A percentile compares a stretch with the other conserved stretches of the same genome.
These are phyloP conservation scores for Heliconius charithonia DNA, from an alignment of 2,888 invertebrate species.

Conservation along the genomic window DNA sequence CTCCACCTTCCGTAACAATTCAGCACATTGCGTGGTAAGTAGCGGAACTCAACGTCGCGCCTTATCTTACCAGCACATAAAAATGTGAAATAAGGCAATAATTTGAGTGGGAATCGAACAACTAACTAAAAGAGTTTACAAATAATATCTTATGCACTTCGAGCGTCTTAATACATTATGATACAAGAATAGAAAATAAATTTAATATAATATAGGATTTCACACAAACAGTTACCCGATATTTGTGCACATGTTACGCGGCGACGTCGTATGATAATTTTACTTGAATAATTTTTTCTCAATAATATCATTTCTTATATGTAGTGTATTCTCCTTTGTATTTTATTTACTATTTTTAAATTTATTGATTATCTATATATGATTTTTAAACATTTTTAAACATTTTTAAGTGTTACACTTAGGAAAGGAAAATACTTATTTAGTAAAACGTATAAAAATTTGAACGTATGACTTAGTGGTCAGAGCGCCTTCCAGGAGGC, in stretches of 20 bases:
- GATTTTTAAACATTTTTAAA: too few relatives aligned
- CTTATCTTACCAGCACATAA: background rate
- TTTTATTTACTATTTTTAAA: background rate
- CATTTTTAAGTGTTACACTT: too few relatives aligned
- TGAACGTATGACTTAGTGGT: too few relatives aligned
- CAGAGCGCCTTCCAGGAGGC: too few relatives aligned
- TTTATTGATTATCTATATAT: too few relatives aligned
- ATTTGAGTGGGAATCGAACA: too few relatives aligned
- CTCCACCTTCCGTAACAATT: background rate
- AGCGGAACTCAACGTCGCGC: background rate
- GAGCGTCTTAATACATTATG: background rate
- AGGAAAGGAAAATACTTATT: too few relatives aligned
- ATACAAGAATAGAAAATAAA: background rate
- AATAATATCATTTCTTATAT: background rate
- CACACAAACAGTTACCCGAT: background rate
- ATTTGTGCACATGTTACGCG: conserved; percentile 17
- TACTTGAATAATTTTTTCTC: background rate
- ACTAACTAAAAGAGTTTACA: too few relatives aligned
- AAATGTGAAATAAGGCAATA: background rate
- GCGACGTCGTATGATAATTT: conserved; percentile 3
- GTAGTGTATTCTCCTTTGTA: background rate
- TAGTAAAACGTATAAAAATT: too few relatives aligned
- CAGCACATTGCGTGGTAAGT: background rate
- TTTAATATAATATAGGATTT: conserved; percentile 9
- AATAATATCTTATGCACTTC: background rate